Percentiles rank a stretch among this genome's conserved stretches.
Evolutionary conservation across 1,140 invertebrate genomes (phyloP).

Genomic region (Hylaeus anthracinus): DNA sequence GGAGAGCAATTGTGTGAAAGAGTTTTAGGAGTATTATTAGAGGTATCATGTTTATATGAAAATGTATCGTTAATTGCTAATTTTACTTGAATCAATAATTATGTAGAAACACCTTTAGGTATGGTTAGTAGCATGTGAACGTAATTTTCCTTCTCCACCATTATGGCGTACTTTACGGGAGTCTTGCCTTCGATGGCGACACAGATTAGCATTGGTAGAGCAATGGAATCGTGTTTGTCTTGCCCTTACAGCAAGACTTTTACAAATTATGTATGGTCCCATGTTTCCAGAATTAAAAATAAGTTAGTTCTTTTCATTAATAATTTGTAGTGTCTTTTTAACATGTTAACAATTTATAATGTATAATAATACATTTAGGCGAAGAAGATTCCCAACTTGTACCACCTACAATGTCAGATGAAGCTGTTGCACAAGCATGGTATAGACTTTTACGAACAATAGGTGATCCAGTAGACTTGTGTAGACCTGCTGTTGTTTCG

Average conservation of each 20-base stretch:
- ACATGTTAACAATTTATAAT: slow-evolving; percentile 9
- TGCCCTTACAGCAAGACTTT: slow-evolving; percentile 90
- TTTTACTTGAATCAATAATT: not conserved
- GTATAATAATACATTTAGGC: slow-evolving; percentile 79
- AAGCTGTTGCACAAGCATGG: slow-evolving; percentile 96
- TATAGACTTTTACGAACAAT: slow-evolving; percentile 95
- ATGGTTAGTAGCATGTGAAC: slow-evolving; percentile 95
- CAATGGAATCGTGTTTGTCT: slow-evolving; percentile 98
- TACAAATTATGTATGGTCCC: slow-evolving; percentile 94
- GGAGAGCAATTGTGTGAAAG: slow-evolving; percentile 97
- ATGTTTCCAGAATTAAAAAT: slow-evolving; percentile 93
- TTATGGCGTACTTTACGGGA: slow-evolving; percentile 97
- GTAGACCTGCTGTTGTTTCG: slow-evolving; percentile 91
- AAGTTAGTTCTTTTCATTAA: slow-evolving; percentile 81
- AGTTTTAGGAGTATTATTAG: slow-evolving; percentile 95
- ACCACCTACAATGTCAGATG: slow-evolving; percentile 90
- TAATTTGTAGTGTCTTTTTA: not conserved
- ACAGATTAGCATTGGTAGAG: slow-evolving; percentile 94
- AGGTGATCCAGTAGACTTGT: slow-evolving; percentile 96
- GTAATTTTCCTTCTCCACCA: slow-evolving; percentile 95
- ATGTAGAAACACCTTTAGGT: slow-evolving; percentile 77
- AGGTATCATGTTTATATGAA: slow-evolving; percentile 79
- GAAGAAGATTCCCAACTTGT: slow-evolving; percentile 93
- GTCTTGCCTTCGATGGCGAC: slow-evolving; percentile 95
- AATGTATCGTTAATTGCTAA: slow-evolving; percentile 7